Base-by-base conservation (phyloP, 2,797 vertebrate species). In the Brachymystax lenok region DNA sequence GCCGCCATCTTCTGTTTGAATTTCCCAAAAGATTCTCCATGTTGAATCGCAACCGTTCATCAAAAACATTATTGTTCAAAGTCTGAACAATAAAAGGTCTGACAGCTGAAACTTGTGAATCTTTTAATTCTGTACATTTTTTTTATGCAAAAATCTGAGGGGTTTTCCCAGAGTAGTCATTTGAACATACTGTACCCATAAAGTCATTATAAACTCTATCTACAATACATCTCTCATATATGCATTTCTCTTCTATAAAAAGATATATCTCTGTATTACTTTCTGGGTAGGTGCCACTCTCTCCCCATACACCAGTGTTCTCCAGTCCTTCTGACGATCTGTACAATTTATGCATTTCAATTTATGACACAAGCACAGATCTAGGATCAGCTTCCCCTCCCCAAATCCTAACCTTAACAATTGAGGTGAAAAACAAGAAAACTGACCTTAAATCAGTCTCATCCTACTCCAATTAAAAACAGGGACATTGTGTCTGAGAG, bases 131-230 rank as follows among this genome's bases (percentile, higher is more conserved):
- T 77, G 40, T 75, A 63, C 73, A 82, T 83, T 84, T 46, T 12
- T 46, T 82, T 81, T 63, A 87, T 85, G 70, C 74, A 83, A 86
- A 89, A 85, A 52, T 75, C 50, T 68, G 1, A 33, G 40, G 30
- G 3, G 3, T 50, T 21, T 70, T 70, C 16, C 35, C 69, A 70
- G 8, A n/a, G 67, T 68, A 54, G 16, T 72, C 14, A n/a, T 69
- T 40, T 12, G 5, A 28, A 27, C 21, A 54, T 30, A 54, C 50
- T 28, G 13, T 56, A 5, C 28, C 28, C 51, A 54, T 30, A 33
- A 19, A 33, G 17, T 72, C 40, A 50, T 40, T 30, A n/a, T 46
- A 70, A 70, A 50, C 35, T 70, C 19, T 50, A 13, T 63, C 59
- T 24, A 70, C 40, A 46, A 50, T 70, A 70, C 69, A 70, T 46